Evolutionary conservation across 2,797 vertebrate genomes (phyloP).

Genomic region (Tolypeutes matacus): DNA sequence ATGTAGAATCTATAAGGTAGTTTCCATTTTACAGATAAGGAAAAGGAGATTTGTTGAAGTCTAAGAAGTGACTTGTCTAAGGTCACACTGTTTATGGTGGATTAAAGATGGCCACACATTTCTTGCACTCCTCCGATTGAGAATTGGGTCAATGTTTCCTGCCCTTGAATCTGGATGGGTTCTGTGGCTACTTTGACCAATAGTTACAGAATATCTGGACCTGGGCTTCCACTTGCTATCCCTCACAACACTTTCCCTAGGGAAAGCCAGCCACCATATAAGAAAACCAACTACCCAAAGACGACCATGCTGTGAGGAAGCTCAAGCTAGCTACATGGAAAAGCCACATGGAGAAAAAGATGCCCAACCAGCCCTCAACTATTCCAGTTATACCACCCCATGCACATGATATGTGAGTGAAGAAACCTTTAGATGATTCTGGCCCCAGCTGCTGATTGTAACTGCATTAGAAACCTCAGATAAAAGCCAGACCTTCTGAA

Average conservation of each 20-base stretch:
- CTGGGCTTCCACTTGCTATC: background rate
- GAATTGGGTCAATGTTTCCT: background rate
- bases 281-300: background rate
- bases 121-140: background rate
- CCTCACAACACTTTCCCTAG: background rate
- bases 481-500: background rate
- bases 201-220: conserved; percentile 17
- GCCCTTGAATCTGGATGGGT: background rate
- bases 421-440: background rate
- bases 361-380: background rate
- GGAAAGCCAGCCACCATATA: background rate
- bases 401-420: background rate
- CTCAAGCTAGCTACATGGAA: background rate
- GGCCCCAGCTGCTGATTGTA: background rate
- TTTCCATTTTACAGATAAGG: background rate
- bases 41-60: conserved; percentile 7
- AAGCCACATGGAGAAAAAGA: background rate
- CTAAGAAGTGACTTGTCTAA: background rate
- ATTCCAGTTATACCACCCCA: background rate
- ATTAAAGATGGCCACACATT: conserved; percentile 19
- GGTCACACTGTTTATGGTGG: background rate
- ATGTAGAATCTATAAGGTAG: background rate
- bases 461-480: background rate
- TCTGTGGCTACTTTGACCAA: background rate
- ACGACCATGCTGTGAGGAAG: background rate